These are phyloP conservation scores for Lycocerus yunnanus DNA, from an alignment of 2,888 invertebrate species.

Conservation along the genomic window DNA sequence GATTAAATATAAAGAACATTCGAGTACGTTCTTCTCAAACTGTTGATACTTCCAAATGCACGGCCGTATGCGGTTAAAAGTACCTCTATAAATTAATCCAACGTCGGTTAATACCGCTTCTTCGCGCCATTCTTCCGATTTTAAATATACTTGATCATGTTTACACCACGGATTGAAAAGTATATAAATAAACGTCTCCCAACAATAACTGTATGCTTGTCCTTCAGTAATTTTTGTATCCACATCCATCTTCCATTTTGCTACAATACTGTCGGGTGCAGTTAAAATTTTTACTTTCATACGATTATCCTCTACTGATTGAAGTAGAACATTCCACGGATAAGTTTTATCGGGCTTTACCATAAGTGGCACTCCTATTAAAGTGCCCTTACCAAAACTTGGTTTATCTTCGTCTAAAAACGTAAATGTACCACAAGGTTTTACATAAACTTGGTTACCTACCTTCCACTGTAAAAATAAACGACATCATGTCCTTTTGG, in stretches of 20 bases:
- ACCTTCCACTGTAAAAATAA: constrained; percentile 82
- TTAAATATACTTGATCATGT: constrained; percentile 69
- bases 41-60: constrained; percentile 92
- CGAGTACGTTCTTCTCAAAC: constrained; percentile 81
- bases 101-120: constrained; percentile 87
- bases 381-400: constrained; percentile 78
- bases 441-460: constrained; percentile 31
- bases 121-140: constrained; percentile 71
- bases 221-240: constrained; percentile 75
- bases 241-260: constrained; percentile 83
- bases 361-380: constrained; percentile 75
- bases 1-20: constrained; percentile 77
- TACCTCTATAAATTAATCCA: constrained; percentile 90
- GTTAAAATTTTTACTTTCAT: constrained; percentile 71
- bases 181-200: constrained; percentile 77
- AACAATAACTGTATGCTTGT: constrained; percentile 75
- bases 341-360: constrained; percentile 65
- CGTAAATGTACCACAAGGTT: neutral
- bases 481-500: constrained; percentile 76
- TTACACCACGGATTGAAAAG: constrained; percentile 91
- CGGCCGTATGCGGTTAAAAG: constrained; percentile 80
- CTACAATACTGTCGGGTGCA: constrained; percentile 73
- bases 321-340: constrained; percentile 76
- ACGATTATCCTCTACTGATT: constrained; percentile 66
- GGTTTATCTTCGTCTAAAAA: constrained; percentile 73